Evolutionary conservation across 2,888 invertebrate species (phyloP).

Genomic region (Tupiocoris notatus): DNA sequence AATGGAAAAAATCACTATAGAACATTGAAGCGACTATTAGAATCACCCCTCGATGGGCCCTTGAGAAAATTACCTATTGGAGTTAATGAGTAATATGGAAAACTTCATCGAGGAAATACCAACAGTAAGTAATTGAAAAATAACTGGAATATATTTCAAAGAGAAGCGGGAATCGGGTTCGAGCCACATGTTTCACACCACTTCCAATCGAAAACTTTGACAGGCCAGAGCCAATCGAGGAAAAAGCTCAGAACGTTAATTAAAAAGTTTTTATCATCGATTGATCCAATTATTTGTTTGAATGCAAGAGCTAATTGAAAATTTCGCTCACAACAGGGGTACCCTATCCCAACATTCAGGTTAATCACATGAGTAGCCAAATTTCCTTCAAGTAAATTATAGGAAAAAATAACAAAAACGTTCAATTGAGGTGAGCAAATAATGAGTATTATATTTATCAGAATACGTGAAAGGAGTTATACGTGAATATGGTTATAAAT

Average conservation of each 20-base stretch:
- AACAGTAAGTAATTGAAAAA: background rate
- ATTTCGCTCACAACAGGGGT: conserved; percentile 64
- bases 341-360: conserved; percentile 99
- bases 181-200: conserved; percentile 31
- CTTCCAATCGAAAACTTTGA: conserved; percentile 6
- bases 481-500: too few species aligned
- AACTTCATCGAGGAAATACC: too few species aligned
- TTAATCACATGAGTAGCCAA: conserved; percentile 52
- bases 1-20: too few species aligned
- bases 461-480: too few species aligned
- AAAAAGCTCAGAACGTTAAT: background rate
- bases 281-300: conserved; percentile 3
- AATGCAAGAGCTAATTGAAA: background rate
- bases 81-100: too few species aligned
- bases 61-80: too few species aligned
- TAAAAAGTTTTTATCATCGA: background rate
- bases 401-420: too few species aligned
- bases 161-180: background rate
- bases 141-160: background rate
- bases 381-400: too few species aligned
- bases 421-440: too few species aligned
- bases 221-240: background rate
- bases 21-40: too few species aligned
- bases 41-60: too few species aligned
- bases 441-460: too few species aligned